Percentiles rank a stretch among this genome's conserved stretches.
These are phyloP conservation scores for Oreochromis mossambicus DNA, from an alignment of 2,797 vertebrate genomes.

Conservation along the genomic window DNA sequence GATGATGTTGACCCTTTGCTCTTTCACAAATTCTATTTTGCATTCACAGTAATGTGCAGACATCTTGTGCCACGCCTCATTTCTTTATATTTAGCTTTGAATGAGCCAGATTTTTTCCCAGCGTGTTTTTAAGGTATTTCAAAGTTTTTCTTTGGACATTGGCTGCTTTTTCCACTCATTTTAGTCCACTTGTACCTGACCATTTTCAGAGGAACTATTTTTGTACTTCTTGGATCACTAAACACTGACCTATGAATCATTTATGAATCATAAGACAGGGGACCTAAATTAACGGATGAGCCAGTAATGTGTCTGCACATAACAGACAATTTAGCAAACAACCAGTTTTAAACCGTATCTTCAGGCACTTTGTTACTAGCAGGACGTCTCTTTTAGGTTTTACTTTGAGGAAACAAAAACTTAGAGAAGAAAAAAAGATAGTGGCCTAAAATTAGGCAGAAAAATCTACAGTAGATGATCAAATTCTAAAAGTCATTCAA, in stretches of 20 bases:
- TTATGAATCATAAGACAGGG: too few relatives aligned
- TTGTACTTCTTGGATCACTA: too few relatives aligned
- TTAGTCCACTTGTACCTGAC: neutral
- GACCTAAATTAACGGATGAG: neutral
- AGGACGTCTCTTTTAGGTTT: neutral
- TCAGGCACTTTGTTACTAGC: neutral
- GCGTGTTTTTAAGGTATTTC: too few relatives aligned
- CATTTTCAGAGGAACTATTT: too few relatives aligned
- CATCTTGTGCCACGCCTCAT: neutral
- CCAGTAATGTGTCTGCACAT: neutral
- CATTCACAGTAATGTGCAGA: neutral
- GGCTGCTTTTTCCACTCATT: too few relatives aligned
- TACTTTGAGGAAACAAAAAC: neutral
- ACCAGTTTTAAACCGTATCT: neutral
- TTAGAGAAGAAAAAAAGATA: neutral
- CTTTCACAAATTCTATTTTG: accelerated
- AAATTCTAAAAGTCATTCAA: neutral
- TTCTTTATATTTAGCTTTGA: neutral
- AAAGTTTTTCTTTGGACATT: too few relatives aligned
- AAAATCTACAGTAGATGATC: neutral
- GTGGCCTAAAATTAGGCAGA: neutral
- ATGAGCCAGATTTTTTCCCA: neutral
- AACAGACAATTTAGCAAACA: neutral
- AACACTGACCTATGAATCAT: too few relatives aligned
- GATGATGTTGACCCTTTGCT: accelerated